Conservation (phyloP, 2,113 vertebrate species). For the Edolisoma coerulescens region DNA sequence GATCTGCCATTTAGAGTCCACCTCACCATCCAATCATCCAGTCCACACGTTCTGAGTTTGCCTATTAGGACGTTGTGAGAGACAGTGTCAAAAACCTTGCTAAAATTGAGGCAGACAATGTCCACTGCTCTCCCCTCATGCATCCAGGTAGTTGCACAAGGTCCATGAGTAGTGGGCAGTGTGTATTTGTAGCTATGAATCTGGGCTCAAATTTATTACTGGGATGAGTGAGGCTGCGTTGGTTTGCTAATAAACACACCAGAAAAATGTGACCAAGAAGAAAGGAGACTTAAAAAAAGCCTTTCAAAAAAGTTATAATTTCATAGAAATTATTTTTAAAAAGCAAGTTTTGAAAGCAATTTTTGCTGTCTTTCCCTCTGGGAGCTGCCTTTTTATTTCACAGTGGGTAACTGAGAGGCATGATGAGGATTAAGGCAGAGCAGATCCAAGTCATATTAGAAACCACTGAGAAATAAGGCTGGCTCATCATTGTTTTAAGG, state of each 20-base stretch:
- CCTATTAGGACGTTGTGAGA: neutral
- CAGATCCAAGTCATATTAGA: neutral
- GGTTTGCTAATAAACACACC: neutral
- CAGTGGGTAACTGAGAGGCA: neutral
- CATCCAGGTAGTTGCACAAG: neutral
- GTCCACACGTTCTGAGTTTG: neutral
- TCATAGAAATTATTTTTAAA: neutral
- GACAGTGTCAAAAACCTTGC: neutral
- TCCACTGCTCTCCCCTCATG: neutral
- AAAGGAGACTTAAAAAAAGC: neutral
- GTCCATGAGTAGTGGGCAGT: neutral
- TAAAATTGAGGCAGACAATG: neutral
- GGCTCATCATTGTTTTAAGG: neutral
- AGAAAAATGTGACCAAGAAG: neutral
- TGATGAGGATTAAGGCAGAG: neutral
- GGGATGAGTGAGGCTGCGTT: neutral
- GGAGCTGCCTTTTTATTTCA: neutral
- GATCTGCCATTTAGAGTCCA: neutral
- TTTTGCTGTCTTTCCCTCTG: neutral
- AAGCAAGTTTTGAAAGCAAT: neutral
- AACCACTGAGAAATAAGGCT: neutral
- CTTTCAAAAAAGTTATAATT: neutral
- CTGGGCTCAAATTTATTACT: neutral
- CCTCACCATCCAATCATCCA: neutral
- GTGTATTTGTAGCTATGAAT: neutral